A percentile compares a stretch with the other conserved stretches of the same genome.
Conservation (phyloP, 2,113 vertebrate genomes). For the Tyrannus savana region DNA sequence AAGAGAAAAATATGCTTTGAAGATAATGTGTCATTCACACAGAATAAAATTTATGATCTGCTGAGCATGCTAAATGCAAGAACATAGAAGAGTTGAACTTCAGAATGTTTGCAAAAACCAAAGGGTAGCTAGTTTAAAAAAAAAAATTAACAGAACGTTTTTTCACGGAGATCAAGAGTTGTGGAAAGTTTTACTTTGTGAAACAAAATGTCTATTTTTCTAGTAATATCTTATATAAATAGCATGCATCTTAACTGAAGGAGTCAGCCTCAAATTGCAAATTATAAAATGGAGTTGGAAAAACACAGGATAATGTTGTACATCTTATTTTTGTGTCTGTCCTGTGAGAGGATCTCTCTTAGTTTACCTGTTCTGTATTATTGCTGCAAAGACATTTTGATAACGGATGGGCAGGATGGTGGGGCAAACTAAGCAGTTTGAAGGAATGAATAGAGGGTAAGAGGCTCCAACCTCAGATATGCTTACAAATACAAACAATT, state of each 20-base stretch:
- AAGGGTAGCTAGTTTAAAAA: neutral
- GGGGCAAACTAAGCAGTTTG: neutral
- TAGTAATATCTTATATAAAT: neutral
- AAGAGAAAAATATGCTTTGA: constrained; percentile 69
- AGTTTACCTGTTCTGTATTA: neutral
- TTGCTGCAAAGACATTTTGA: neutral
- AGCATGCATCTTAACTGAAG: neutral
- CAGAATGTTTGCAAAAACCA: constrained; percentile 40
- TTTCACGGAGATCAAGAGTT: neutral
- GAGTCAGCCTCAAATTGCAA: neutral
- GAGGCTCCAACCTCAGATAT: neutral
- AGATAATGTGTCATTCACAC: constrained; percentile 62
- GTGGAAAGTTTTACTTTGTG: constrained; percentile 3
- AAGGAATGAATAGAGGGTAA: neutral
- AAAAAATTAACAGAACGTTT: neutral
- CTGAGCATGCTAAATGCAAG: constrained; percentile 48
- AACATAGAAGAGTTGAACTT: constrained; percentile 26
- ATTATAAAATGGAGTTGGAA: neutral
- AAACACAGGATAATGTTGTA: neutral
- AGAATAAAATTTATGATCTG: constrained; percentile 65
- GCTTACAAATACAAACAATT: neutral
- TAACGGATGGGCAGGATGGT: neutral
- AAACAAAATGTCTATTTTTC: neutral
- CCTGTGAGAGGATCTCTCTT: neutral
- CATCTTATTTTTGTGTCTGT: neutral